Evolutionary conservation across 2,113 vertebrate genomes (phyloP).

Genomic region (Entomyzon cyanotis): DNA sequence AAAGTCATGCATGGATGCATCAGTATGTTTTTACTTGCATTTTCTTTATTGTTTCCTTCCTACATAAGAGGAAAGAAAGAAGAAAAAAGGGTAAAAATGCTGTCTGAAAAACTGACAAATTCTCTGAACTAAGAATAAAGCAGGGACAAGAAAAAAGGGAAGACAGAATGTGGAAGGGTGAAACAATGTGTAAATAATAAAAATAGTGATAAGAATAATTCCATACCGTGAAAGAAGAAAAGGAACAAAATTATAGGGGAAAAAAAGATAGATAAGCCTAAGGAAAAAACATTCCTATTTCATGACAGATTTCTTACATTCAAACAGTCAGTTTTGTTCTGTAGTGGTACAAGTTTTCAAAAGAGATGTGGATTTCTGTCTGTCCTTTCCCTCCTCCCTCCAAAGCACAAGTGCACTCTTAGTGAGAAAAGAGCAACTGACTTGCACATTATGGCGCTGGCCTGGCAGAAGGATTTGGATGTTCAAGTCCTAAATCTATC

Average conservation of each 20-base stretch:
- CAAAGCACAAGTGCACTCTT: not conserved
- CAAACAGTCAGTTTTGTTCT: not conserved
- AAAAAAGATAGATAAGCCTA: not conserved
- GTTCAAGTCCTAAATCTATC: not conserved
- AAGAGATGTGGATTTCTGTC: not conserved
- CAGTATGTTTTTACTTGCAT: not conserved
- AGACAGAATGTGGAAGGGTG: not conserved
- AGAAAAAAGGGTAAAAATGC: not conserved
- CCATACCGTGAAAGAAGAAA: not conserved
- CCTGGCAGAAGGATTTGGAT: not conserved
- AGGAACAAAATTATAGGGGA: not conserved
- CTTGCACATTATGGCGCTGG: not conserved
- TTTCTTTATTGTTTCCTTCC: not conserved
- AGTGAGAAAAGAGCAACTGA: not conserved
- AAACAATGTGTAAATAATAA: not conserved
- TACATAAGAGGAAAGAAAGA: not conserved
- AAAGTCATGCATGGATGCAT: not conserved
- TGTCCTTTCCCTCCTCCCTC: not conserved
- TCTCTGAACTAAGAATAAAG: not conserved
- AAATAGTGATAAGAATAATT: not conserved
- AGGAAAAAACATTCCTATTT: not conserved
- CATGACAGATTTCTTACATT: not conserved
- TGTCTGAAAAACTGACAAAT: not conserved
- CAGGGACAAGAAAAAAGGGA: not conserved
- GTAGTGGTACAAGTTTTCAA: not conserved